A percentile compares a stretch with the other conserved stretches of the same genome.
Conservation (phyloP, 1,140 invertebrate species). For the Hylyphantes graminicola region DNA sequence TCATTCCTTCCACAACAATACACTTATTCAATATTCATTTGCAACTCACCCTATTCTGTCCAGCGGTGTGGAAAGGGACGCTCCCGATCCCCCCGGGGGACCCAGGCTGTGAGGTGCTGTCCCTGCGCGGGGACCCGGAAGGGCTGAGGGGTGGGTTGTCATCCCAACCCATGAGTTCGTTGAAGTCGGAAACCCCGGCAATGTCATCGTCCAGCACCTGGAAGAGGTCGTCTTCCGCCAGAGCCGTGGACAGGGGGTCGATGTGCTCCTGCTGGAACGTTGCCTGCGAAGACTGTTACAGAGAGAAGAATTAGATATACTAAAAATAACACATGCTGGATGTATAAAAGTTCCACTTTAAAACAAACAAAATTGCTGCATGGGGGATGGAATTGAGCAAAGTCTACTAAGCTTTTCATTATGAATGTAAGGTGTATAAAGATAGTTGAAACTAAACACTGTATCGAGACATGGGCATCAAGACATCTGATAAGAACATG, state of each 20-base stretch:
- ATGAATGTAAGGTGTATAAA: background rate
- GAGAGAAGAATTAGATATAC: constrained; percentile 3
- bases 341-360: no score
- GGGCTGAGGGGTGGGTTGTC: constrained; percentile 74
- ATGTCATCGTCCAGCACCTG: constrained; percentile 77
- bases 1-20: no score
- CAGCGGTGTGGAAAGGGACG: constrained; percentile 74
- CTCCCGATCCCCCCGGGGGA: constrained; percentile 73
- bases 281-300: constrained; percentile 68
- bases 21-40: no score
- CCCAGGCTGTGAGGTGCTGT: constrained; percentile 71
- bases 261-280: constrained; percentile 68
- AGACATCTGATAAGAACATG: no score
- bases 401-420: background rate
- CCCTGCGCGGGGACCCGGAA: constrained; percentile 73
- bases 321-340: background rate
- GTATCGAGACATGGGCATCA: no score
- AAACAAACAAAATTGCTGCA: no score
- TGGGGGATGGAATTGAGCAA: background rate
- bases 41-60: constrained; percentile 66
- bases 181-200: constrained; percentile 75
- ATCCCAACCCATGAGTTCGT: constrained; percentile 78
- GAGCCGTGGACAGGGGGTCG: constrained; percentile 71
- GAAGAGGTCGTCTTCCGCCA: constrained; percentile 81
- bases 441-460: background rate